Evolutionary conservation across 2,113 vertebrate species (phyloP).

Genomic region (Nothocercus nigrocapillus): DNA sequence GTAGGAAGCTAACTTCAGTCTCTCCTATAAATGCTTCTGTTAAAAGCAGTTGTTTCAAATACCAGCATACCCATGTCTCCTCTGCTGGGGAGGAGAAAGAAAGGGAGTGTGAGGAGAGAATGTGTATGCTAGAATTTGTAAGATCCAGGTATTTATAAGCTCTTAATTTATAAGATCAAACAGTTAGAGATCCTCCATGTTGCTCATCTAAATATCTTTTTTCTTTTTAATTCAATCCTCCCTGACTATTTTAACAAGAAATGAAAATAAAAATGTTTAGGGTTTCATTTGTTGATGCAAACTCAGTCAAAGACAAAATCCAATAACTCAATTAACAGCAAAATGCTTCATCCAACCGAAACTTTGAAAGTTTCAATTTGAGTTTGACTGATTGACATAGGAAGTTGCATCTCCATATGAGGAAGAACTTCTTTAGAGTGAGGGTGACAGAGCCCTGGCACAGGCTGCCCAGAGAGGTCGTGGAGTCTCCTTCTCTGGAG

Average conservation of each 20-base stretch:
- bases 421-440: too few relatives aligned
- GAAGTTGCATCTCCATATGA: too few relatives aligned
- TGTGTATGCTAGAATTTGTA: neutral
- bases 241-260: neutral
- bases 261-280: neutral
- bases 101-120: neutral
- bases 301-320: neutral
- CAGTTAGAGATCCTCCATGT: neutral
- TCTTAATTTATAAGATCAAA: neutral
- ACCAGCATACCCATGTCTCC: neutral
- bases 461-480: too few relatives aligned
- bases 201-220: neutral
- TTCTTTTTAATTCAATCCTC: neutral
- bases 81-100: neutral
- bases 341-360: neutral
- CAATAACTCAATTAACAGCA: neutral
- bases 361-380: neutral
- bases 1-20: neutral
- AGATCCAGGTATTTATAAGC: neutral
- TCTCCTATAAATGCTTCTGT: constrained; percentile 4
- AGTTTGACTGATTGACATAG: neutral
- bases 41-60: constrained; percentile 54
- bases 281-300: neutral
- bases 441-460: too few relatives aligned
- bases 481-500: too few relatives aligned